Percentiles rank a stretch among this genome's conserved stretches.
Evolutionary conservation across 2,888 invertebrate genomes (phyloP).

Genomic region (Acleris sparsana): DNA sequence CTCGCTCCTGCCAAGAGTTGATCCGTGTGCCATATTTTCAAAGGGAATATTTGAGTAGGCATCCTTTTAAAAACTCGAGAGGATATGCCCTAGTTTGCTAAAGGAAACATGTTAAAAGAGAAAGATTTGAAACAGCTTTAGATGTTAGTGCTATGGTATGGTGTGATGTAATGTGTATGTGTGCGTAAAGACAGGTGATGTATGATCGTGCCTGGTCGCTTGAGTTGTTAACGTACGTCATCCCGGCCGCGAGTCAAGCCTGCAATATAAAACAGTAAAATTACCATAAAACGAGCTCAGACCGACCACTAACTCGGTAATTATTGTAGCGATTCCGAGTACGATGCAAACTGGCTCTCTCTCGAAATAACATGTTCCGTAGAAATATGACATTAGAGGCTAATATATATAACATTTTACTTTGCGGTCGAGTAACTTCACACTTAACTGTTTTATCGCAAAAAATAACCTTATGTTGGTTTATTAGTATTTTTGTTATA

Average conservation of each 20-base stretch:
- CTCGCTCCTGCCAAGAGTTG: conserved; percentile 11
- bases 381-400: conserved; percentile 37
- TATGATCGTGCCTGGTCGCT: conserved; percentile 15
- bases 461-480: neutral
- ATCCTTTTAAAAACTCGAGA: conserved; percentile 32
- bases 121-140: conserved; percentile 9
- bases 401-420: conserved; percentile 1
- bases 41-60: conserved; percentile 32
- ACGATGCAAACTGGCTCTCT: conserved; percentile 39
- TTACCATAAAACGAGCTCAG: conserved; percentile 49
- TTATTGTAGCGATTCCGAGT: conserved; percentile 50
- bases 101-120: conserved; percentile 14
- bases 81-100: conserved; percentile 29
- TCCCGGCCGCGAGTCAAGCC: conserved; percentile 46
- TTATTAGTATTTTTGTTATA: neutral
- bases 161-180: conserved; percentile 5
- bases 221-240: conserved; percentile 48
- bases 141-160: neutral
- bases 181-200: conserved; percentile 12
- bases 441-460: neutral
- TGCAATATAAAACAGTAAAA: conserved; percentile 48
- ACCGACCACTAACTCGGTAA: conserved; percentile 56
- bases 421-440: neutral
- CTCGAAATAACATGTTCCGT: conserved; percentile 49
- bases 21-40: conserved; percentile 26